phyloP scores from a whole-genome alignment of 2,797 vertebrate species.

The Scyliorhinus canicula region DNA sequence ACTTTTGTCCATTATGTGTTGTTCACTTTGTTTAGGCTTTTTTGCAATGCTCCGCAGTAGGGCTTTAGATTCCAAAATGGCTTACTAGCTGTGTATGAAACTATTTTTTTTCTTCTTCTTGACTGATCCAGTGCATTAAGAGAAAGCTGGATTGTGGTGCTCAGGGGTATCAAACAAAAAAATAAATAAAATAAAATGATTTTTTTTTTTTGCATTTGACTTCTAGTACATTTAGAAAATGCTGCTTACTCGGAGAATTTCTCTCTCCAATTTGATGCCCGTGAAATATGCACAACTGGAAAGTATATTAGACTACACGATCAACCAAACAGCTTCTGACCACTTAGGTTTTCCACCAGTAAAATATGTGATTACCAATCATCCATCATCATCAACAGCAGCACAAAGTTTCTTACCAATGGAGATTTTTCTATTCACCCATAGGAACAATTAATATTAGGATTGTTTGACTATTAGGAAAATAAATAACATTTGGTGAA shows the following conservation, averaged over 20 bases:
- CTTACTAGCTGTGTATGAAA: slow-evolving; percentile 55
- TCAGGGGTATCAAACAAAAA: slow-evolving; percentile 66
- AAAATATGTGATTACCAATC: background rate
- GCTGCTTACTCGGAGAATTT: slow-evolving; percentile 47
- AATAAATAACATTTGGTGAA: slow-evolving; percentile 29
- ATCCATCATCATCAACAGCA: slow-evolving; percentile 18
- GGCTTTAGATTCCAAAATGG: slow-evolving; percentile 53
- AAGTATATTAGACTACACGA: background rate
- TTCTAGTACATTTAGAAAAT: slow-evolving; percentile 60
- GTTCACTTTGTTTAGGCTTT: slow-evolving; percentile 57
- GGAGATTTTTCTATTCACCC: background rate
- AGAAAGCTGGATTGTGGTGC: slow-evolving; percentile 67
- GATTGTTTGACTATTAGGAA: slow-evolving; percentile 15
- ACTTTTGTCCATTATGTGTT: slow-evolving; percentile 52
- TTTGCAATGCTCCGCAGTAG: slow-evolving; percentile 62
- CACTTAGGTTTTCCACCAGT: background rate
- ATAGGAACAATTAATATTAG: slow-evolving; percentile 25
- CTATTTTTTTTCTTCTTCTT: slow-evolving; percentile 53
- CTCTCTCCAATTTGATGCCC: background rate
- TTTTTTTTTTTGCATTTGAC: slow-evolving; percentile 56
- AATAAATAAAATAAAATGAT: slow-evolving; percentile 50
- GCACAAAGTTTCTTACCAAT: slow-evolving; percentile 26
- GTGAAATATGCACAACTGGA: background rate
- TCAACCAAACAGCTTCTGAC: background rate
- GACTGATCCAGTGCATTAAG: slow-evolving; percentile 64